phyloP scores from a whole-genome alignment of 2,888 invertebrate species.

The Microctonus hyperodae region DNA sequence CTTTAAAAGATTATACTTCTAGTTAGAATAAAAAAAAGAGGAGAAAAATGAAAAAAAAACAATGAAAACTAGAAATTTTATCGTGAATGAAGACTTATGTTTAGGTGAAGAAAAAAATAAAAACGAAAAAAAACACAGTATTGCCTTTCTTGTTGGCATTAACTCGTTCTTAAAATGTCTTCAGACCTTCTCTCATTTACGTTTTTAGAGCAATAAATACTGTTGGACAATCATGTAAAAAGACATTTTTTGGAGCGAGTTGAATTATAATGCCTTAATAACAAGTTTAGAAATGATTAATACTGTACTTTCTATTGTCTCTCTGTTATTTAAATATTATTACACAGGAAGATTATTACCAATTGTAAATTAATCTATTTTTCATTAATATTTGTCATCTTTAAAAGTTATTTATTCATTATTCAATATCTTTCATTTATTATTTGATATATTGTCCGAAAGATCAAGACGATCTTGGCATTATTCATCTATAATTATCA shows the following conservation, averaged over 20 bases:
- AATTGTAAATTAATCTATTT: not conserved
- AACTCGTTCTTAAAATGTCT: slow-evolving; percentile 45
- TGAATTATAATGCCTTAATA: slow-evolving; percentile 16
- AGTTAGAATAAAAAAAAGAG: slow-evolving; percentile 35
- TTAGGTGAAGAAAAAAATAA: slow-evolving; percentile 27
- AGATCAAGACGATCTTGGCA: not conserved
- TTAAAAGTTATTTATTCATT: not conserved
- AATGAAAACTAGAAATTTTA: slow-evolving; percentile 16
- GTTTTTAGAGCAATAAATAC: slow-evolving; percentile 60
- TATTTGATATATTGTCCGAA: not conserved
- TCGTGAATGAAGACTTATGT: not conserved
- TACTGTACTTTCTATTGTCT: not conserved
- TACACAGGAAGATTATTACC: not conserved
- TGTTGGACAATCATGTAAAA: slow-evolving; percentile 43
- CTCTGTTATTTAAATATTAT: not conserved
- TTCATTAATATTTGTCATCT: not conserved
- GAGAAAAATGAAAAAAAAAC: slow-evolving; percentile 25
- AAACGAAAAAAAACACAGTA: slow-evolving; percentile 54
- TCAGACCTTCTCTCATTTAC: slow-evolving; percentile 47
- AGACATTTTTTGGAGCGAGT: slow-evolving; percentile 11
- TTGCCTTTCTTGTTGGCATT: slow-evolving; percentile 57
- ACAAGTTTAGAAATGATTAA: not conserved
- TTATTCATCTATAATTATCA: not conserved
- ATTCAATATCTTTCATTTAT: not conserved
- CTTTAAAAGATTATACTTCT: slow-evolving; percentile 37